phyloP scores from a whole-genome alignment of 2,888 invertebrate species.

The Ophion costatus region DNA sequence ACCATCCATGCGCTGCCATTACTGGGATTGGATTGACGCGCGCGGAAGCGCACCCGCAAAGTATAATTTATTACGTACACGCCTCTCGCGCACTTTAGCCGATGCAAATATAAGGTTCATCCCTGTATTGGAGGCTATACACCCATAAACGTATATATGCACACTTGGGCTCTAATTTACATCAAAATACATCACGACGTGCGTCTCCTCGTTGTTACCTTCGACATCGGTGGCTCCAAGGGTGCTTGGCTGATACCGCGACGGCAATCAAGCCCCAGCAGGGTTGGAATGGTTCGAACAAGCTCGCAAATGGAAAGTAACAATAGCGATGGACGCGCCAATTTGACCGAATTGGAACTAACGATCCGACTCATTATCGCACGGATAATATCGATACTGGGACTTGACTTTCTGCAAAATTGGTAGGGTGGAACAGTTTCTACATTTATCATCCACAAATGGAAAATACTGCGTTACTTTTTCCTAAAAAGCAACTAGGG shows the following conservation, averaged over 20 bases:
- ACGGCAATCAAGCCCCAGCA: background rate
- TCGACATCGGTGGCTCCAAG: background rate
- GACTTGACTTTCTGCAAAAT: too few species aligned
- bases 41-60: conserved; percentile 46
- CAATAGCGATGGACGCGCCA: background rate
- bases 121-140: conserved; percentile 11
- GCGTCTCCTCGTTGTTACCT: background rate
- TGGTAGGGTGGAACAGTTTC: too few species aligned
- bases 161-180: background rate
- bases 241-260: background rate
- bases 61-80: conserved; percentile 68
- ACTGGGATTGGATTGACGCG: conserved; percentile 72
- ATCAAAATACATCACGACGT: background rate
- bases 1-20: conserved; percentile 60
- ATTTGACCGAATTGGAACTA: background rate
- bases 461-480: too few species aligned
- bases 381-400: background rate
- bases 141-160: background rate
- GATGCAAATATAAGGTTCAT: conserved; percentile 36
- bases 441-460: too few species aligned
- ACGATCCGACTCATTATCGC: background rate
- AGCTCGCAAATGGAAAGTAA: background rate
- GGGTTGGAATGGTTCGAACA: background rate
- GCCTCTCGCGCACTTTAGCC: conserved; percentile 49
- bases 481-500: too few species aligned